Percentiles rank a stretch among this genome's conserved stretches.
These are phyloP conservation scores for Mimachlamys varia DNA, from an alignment of 2,888 invertebrate species.

Conservation along the genomic window DNA sequence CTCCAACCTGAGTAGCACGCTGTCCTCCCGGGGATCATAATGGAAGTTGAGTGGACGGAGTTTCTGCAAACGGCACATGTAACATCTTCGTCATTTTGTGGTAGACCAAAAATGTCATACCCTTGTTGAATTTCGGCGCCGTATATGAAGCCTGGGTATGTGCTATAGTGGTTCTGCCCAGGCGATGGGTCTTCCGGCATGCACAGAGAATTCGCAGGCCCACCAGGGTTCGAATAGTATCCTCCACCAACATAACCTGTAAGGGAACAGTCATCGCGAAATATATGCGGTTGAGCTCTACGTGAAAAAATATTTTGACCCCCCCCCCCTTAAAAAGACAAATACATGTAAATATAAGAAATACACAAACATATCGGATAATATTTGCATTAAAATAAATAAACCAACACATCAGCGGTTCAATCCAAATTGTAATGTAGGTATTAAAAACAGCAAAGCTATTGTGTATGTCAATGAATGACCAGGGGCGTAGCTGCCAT, in stretches of 20 bases:
- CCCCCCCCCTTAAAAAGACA: no score
- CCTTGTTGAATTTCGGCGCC: slow-evolving; percentile 3
- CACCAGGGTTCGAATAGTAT: background rate
- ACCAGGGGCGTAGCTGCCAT: no score
- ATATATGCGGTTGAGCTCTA: no score
- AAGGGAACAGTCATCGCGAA: no score
- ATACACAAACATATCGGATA: no score
- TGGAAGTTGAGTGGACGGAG: background rate
- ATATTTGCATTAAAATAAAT: no score
- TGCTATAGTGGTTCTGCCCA: background rate
- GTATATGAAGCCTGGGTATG: background rate
- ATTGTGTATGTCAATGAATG: no score
- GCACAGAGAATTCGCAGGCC: background rate
- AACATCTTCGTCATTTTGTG: background rate
- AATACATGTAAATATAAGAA: no score
- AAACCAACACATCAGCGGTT: no score
- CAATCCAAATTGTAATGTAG: no score
- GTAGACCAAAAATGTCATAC: background rate
- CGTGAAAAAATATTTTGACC: no score
- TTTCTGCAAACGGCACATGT: background rate
- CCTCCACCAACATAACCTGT: background rate
- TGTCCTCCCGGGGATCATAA: slow-evolving; percentile 5
- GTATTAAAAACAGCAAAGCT: no score
- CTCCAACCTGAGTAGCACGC: background rate
- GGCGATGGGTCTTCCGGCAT: background rate